Conservation (phyloP, 2,888 invertebrate genomes). For the Horisme vitalbata region DNA sequence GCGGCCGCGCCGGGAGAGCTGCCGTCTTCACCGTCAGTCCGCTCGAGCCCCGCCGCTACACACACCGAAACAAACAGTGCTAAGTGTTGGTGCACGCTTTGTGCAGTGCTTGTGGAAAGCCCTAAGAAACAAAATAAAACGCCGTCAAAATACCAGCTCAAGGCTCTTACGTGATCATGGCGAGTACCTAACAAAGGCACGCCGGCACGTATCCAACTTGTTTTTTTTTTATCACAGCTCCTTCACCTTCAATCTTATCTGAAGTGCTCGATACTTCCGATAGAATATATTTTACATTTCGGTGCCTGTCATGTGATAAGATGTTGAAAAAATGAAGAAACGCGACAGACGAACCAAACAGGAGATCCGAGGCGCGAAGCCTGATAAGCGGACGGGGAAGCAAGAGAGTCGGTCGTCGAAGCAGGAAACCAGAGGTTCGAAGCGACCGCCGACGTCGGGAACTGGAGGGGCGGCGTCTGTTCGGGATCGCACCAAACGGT, state of each 20-base stretch:
- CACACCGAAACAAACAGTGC: constrained; percentile 38
- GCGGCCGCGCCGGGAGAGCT: constrained; percentile 37
- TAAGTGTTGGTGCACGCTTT: too few species aligned
- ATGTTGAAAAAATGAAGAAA: constrained; percentile 66
- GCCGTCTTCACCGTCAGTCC: constrained; percentile 55
- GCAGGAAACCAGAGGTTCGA: constrained; percentile 37
- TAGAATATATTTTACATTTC: constrained; percentile 37
- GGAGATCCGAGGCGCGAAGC: constrained; percentile 43
- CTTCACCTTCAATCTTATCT: constrained; percentile 73
- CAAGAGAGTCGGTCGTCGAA: constrained; percentile 43
- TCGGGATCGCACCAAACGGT: constrained; percentile 58
- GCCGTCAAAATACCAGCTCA: constrained; percentile 49
- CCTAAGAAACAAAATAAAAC: constrained; percentile 48
- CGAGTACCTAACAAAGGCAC: constrained; percentile 65
- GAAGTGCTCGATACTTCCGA: constrained; percentile 47
- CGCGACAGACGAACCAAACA: constrained; percentile 57
- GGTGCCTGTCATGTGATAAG: constrained; percentile 34
- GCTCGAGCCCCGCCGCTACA: constrained; percentile 47
- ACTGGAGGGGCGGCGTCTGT: constrained; percentile 38
- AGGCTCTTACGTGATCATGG: constrained; percentile 65
- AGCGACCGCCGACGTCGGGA: constrained; percentile 32
- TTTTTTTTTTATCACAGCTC: constrained; percentile 68
- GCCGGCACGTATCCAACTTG: constrained; percentile 64
- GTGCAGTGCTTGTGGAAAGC: constrained; percentile 56
- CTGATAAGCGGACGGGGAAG: constrained; percentile 44